Percentiles rank a stretch among this genome's conserved stretches.
Conservation (phyloP, 1,140 invertebrate species). For the Leptinotarsa undecemlineata region DNA sequence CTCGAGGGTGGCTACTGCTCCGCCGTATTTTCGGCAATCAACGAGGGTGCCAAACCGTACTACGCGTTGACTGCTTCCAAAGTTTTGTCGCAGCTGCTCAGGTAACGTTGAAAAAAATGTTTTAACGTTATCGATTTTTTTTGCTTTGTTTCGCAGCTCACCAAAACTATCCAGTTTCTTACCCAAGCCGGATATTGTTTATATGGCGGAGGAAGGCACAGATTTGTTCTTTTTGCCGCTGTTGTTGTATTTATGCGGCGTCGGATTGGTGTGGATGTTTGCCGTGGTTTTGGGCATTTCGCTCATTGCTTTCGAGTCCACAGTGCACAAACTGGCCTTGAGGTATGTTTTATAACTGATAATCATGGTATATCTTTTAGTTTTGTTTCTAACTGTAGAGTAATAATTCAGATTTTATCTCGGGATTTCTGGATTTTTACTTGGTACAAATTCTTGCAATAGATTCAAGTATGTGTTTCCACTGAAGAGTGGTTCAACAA, state of each 20-base stretch:
- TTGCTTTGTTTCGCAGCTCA: background rate
- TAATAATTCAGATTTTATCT: too few species aligned
- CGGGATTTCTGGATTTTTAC: too few species aligned
- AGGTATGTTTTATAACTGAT: slow-evolving; percentile 54
- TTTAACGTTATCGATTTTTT: background rate
- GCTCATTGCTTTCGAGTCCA: slow-evolving; percentile 62
- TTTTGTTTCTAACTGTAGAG: too few species aligned
- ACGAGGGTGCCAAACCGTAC: slow-evolving; percentile 55
- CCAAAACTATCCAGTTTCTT: slow-evolving; percentile 34
- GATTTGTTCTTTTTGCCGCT: slow-evolving; percentile 54
- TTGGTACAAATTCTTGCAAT: too few species aligned
- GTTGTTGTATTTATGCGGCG: slow-evolving; percentile 55
- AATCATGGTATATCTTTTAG: too few species aligned
- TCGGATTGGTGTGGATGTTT: slow-evolving; percentile 58
- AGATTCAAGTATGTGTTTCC: too few species aligned
- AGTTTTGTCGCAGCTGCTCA: slow-evolving; percentile 42
- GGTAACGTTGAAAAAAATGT: slow-evolving; percentile 41
- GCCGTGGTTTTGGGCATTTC: slow-evolving; percentile 56
- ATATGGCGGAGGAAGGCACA: slow-evolving; percentile 47
- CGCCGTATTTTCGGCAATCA: slow-evolving; percentile 55
- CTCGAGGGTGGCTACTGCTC: slow-evolving; percentile 41
- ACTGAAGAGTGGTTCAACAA: too few species aligned
- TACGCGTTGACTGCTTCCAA: slow-evolving; percentile 53
- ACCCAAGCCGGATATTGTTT: slow-evolving; percentile 45
- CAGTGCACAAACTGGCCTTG: slow-evolving; percentile 61